Percentiles rank a stretch among this genome's conserved stretches.
phyloP scores from a whole-genome alignment of 1,140 invertebrate genomes.

The Helicoverpa armigera region DNA sequence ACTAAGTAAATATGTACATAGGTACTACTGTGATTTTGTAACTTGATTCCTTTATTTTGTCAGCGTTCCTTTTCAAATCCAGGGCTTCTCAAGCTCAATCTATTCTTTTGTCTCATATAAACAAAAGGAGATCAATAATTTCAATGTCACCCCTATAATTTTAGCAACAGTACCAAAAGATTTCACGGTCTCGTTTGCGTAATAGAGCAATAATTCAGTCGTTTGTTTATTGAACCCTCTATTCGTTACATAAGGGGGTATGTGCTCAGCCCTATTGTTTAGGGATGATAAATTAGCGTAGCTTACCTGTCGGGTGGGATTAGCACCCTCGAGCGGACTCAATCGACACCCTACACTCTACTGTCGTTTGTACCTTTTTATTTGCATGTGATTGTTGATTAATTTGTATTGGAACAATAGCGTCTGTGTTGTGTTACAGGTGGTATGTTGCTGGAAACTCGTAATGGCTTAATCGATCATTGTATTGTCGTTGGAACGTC shows the following conservation, averaged over 20 bases:
- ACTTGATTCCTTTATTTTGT: too few relatives aligned
- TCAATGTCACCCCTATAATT: not conserved
- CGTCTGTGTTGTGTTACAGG: conserved; percentile 21
- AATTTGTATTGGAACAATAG: conserved; percentile 72
- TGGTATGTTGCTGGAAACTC: not conserved
- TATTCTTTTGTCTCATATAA: too few relatives aligned
- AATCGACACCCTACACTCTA: conserved; percentile 65
- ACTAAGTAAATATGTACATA: too few relatives aligned
- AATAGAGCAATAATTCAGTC: conserved; percentile 61
- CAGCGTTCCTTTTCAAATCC: too few relatives aligned
- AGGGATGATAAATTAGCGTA: conserved; percentile 81
- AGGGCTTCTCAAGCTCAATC: too few relatives aligned
- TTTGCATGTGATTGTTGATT: conserved; percentile 78
- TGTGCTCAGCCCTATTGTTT: conserved; percentile 77
- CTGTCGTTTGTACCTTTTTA: conserved; percentile 73
- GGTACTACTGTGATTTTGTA: too few relatives aligned
- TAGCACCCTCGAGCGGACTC: conserved; percentile 68
- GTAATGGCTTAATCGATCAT: conserved; percentile 26
- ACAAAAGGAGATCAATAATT: not conserved
- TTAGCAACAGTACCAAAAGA: conserved; percentile 8
- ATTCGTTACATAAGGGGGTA: conserved; percentile 67
- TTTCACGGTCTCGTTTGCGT: conserved; percentile 29
- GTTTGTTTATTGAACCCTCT: conserved; percentile 68
- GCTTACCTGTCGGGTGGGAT: conserved; percentile 80
- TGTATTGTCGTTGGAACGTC: conserved; percentile 10